Base-by-base conservation (phyloP, 2,113 vertebrate species). In the Nansenia antarctica region DNA sequence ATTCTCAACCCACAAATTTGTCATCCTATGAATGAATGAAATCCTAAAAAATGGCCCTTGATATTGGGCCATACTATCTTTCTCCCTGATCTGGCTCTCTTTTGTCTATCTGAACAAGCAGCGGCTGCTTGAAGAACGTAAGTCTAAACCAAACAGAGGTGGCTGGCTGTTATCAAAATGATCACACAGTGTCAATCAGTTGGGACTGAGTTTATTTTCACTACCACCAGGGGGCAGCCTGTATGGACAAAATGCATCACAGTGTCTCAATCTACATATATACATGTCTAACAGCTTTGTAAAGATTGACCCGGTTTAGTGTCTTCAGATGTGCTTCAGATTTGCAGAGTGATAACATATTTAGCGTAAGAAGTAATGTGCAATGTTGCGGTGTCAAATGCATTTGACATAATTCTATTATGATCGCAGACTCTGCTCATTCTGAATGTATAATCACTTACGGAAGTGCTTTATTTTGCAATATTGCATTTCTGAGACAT, bases 221-320 rank as follows among this genome's bases (percentile, higher is more conserved):
- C 42, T 61, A 29, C 62, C 88, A 90, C 85, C 73, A 88, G 82
- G 81, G 87, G 88, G 88, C 83, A 82, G 83, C 76, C 42, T 81
- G 69, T 66, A 59, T 72, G 69, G 74, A 66, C 65, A 65, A 57
- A 62, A 65, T 76, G 57, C n/a, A n/a, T n/a, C n/a, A n/a, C n/a
- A n/a, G n/a, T n/a, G n/a, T n/a, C 42, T 47, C 15, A 47, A 47
- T 55, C 26, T 29, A n/a, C n/a, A n/a, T n/a, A n/a, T n/a, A n/a
- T n/a, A n/a, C n/a, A n/a, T n/a, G n/a, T n/a, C n/a, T n/a, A n/a
- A n/a, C n/a, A n/a, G n/a, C n/a, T n/a, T n/a, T n/a, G 53, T 55
- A 55, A 29, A 27, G 26, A 29, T 24, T 2, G 15, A 47, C 42
- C 42, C 42, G n/a, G n/a, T n/a, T n/a, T n/a, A n/a, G n/a, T n/a